phyloP scores from a whole-genome alignment of 2,888 invertebrate species.

The Calliphora vomitoria region DNA sequence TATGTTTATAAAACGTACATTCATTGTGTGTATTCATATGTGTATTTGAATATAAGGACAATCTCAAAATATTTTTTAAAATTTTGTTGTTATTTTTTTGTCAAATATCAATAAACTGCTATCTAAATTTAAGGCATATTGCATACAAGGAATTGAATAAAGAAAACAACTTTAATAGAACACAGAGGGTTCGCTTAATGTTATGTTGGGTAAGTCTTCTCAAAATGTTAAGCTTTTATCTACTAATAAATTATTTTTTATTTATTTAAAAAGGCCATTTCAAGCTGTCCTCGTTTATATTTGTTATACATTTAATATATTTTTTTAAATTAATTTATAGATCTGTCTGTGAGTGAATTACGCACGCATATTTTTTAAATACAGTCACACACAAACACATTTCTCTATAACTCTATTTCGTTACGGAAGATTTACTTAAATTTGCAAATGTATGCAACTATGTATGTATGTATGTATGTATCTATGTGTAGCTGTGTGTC shows the following conservation, averaged over 20 bases:
- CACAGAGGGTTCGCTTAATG: too few species aligned
- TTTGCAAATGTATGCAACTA: slow-evolving; percentile 18
- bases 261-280: neutral
- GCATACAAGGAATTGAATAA: too few species aligned
- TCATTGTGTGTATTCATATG: neutral
- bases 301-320: neutral
- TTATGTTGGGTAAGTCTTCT: too few species aligned
- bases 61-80: neutral
- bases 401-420: slow-evolving; percentile 15
- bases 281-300: neutral
- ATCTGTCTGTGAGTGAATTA: slow-evolving; percentile 65
- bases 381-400: neutral
- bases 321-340: slow-evolving; percentile 60
- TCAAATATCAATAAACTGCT: too few species aligned
- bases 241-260: too few species aligned
- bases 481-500: neutral
- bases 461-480: neutral
- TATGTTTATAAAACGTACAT: neutral
- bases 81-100: too few species aligned
- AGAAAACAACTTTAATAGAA: too few species aligned
- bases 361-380: slow-evolving; percentile 56
- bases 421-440: slow-evolving; percentile 21
- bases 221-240: too few species aligned
- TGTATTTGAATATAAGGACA: neutral
- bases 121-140: too few species aligned